phyloP scores from a whole-genome alignment of 1,140 invertebrate species.

The Ooceraea biroi region DNA sequence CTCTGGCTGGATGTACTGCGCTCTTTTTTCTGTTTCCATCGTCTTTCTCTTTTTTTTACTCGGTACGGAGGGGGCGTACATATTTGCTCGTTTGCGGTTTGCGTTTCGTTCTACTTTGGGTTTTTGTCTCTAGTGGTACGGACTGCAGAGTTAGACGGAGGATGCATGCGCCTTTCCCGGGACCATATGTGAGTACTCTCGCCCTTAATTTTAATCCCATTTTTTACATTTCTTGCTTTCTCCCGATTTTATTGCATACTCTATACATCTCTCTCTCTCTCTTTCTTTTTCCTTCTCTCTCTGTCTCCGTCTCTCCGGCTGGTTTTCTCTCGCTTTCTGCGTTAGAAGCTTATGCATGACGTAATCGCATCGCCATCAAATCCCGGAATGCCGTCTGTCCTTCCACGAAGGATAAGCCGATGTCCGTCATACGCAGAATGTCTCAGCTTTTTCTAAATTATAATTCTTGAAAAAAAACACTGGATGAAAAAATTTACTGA shows the following conservation, averaged over 20 bases:
- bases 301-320: background rate
- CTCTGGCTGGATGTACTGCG: conserved; percentile 79
- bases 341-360: conserved; percentile 45
- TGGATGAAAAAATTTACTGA: background rate
- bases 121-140: conserved; percentile 87
- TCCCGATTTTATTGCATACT: conserved; percentile 5
- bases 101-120: conserved; percentile 83
- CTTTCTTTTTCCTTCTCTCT: background rate
- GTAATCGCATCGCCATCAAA: background rate
- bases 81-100: conserved; percentile 74
- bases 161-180: conserved; percentile 87
- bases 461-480: background rate
- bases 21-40: conserved; percentile 66
- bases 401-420: conserved; percentile 16
- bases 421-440: conserved; percentile 9
- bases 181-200: conserved; percentile 86
- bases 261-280: background rate
- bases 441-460: background rate
- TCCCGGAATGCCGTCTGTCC: conserved; percentile 21
- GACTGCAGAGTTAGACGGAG: conserved; percentile 87
- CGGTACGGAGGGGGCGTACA: conserved; percentile 67
- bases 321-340: conserved; percentile 23
- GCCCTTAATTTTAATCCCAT: conserved; percentile 78
- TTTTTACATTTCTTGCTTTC: conserved; percentile 40
- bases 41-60: conserved; percentile 63